Evolutionary conservation across 2,888 invertebrate genomes (phyloP).

Genomic region (Apoda limacodes): DNA sequence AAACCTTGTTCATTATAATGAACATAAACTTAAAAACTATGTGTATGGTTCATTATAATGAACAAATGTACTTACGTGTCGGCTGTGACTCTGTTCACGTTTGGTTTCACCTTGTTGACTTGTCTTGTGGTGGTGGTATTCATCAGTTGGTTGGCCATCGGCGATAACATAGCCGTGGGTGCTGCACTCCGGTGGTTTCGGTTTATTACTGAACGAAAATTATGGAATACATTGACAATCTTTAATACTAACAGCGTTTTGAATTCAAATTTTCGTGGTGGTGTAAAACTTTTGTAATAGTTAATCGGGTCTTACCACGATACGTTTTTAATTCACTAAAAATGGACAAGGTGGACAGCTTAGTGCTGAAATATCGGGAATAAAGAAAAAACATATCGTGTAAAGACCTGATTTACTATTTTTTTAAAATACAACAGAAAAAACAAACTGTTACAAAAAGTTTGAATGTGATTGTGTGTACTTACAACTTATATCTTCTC

Average conservation of each 20-base stretch:
- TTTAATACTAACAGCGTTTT: too few species aligned
- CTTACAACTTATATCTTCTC: slow-evolving; percentile 83
- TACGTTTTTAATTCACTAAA: too few species aligned
- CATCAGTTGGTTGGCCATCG: slow-evolving; percentile 75
- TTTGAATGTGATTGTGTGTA: too few species aligned
- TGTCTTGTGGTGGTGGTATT: slow-evolving; percentile 83
- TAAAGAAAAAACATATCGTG: slow-evolving; percentile 1
- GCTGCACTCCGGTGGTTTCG: slow-evolving; percentile 82
- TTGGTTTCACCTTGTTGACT: slow-evolving; percentile 91
- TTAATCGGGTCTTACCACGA: too few species aligned
- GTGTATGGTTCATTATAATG: neutral
- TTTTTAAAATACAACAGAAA: neutral
- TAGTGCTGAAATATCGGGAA: too few species aligned
- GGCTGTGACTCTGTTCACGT: slow-evolving; percentile 80
- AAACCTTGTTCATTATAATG: slow-evolving; percentile 1
- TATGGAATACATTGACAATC: too few species aligned
- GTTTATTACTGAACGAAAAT: slow-evolving; percentile 74
- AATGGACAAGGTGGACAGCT: too few species aligned
- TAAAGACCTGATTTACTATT: neutral
- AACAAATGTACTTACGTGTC: slow-evolving; percentile 71
- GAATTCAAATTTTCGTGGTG: too few species aligned
- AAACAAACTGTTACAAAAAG: slow-evolving; percentile 1
- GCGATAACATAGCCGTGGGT: slow-evolving; percentile 73
- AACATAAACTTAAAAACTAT: neutral
- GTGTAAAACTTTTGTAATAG: too few species aligned